Evolutionary conservation across 2,113 vertebrate genomes (phyloP).

Genomic region (Ophiodon elongatus): DNA sequence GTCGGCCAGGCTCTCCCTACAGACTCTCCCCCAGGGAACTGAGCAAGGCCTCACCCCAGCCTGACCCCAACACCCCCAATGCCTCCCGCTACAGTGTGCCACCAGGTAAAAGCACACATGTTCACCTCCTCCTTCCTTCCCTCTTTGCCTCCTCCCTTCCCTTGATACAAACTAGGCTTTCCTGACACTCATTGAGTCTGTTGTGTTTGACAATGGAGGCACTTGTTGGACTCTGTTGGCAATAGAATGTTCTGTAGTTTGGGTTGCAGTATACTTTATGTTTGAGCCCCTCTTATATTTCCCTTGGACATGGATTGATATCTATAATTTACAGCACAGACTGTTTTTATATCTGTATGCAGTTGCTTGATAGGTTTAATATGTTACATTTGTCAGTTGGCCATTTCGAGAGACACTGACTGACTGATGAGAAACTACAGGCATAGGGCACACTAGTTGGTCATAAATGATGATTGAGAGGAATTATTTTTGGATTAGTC

Average conservation of each 20-base stretch:
- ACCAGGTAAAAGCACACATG: constrained; percentile 87
- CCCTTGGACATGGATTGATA: not conserved
- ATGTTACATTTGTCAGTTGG: not conserved
- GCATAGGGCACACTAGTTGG: no score
- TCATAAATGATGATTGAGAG: no score
- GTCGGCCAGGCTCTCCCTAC: constrained; percentile 89
- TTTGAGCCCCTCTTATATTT: constrained; percentile 1
- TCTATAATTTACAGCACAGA: not conserved
- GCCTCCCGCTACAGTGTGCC: constrained; percentile 88
- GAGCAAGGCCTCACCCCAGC: constrained; percentile 89
- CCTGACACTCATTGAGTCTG: constrained; percentile 7
- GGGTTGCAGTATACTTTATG: not conserved
- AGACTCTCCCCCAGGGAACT: constrained; percentile 90
- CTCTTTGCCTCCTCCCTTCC: constrained; percentile 30
- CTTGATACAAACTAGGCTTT: not conserved
- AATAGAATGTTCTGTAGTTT: not conserved
- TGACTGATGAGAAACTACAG: no score
- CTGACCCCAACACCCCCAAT: constrained; percentile 82
- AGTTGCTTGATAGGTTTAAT: not conserved
- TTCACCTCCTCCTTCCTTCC: constrained; percentile 30
- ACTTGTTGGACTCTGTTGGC: not conserved
- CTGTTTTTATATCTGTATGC: not conserved
- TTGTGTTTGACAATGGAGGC: constrained; percentile 24
- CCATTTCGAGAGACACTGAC: no score
- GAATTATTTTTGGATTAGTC: no score